A percentile compares a stretch with the other conserved stretches of the same genome.
Evolutionary conservation across 1,140 invertebrate genomes (phyloP).

Genomic region (Drosophila albomicans): DNA sequence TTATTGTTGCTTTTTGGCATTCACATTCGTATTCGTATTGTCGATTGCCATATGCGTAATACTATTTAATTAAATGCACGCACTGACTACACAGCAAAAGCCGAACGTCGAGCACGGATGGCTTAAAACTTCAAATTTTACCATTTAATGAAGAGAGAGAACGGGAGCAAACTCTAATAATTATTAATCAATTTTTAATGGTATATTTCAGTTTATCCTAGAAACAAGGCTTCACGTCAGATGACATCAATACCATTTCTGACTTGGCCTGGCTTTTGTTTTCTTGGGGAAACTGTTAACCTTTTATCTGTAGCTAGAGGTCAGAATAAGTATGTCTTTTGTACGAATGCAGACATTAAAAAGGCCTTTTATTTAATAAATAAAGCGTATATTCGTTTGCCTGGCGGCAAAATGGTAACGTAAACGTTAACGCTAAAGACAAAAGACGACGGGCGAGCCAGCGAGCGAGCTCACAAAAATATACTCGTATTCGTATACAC

Average conservation of each 20-base stretch:
- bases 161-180: background rate
- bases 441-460: conserved; percentile 37
- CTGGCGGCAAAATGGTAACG: conserved; percentile 54
- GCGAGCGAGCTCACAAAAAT: conserved; percentile 36
- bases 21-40: background rate
- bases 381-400: conserved; percentile 71
- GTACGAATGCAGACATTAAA: conserved; percentile 45
- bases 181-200: background rate
- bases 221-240: background rate
- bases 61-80: conserved; percentile 55
- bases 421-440: conserved; percentile 48
- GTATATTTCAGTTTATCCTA: background rate
- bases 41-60: conserved; percentile 31
- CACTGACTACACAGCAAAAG: conserved; percentile 24
- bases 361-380: conserved; percentile 73
- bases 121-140: conserved; percentile 27
- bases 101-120: conserved; percentile 13
- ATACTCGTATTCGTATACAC: conserved; percentile 38
- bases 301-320: conserved; percentile 26
- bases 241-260: conserved; percentile 26
- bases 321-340: conserved; percentile 25
- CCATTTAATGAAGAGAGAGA: background rate
- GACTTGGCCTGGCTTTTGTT: background rate
- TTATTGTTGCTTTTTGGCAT: conserved; percentile 7
- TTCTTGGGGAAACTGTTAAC: conserved; percentile 13